These are phyloP conservation scores for Eleutherodactylus coqui DNA, from an alignment of 2,797 vertebrate species.

Conservation along the genomic window DNA sequence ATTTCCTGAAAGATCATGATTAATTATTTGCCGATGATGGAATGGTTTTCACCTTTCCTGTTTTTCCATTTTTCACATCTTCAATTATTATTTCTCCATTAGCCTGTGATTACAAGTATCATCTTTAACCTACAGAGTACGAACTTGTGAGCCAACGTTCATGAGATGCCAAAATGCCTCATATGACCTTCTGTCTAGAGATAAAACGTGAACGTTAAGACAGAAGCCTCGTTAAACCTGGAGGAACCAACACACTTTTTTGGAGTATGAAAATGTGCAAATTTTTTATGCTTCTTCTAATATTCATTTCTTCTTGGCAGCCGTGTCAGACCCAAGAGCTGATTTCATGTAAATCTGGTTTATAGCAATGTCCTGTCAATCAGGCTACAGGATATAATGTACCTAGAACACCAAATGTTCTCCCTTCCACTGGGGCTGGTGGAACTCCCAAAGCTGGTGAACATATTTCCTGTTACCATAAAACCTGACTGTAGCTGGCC, in stretches of 20 bases:
- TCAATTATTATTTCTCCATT: conserved; percentile 42
- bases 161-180: conserved; percentile 30
- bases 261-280: conserved; percentile 15
- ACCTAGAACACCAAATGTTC: conserved; percentile 41
- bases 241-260: conserved; percentile 16
- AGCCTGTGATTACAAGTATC: conserved; percentile 29
- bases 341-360: conserved; percentile 57
- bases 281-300: conserved; percentile 25
- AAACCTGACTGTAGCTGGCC: conserved; percentile 53
- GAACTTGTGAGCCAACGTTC: conserved; percentile 16
- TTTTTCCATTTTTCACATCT: conserved; percentile 28
- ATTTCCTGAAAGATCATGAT: conserved; percentile 21
- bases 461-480: conserved; percentile 63
- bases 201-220: conserved; percentile 14
- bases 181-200: conserved; percentile 26
- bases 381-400: conserved; percentile 61
- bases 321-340: conserved; percentile 20
- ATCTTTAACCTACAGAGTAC: conserved; percentile 27
- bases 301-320: conserved; percentile 17
- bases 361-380: conserved; percentile 59
- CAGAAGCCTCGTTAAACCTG: conserved; percentile 20
- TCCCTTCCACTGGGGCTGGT: conserved; percentile 50
- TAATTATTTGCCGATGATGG: conserved; percentile 22
- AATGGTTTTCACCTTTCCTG: conserved; percentile 41
- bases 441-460: conserved; percentile 61